Conservation (phyloP, 1,140 invertebrate genomes). For the Zaprionus taronus region DNA sequence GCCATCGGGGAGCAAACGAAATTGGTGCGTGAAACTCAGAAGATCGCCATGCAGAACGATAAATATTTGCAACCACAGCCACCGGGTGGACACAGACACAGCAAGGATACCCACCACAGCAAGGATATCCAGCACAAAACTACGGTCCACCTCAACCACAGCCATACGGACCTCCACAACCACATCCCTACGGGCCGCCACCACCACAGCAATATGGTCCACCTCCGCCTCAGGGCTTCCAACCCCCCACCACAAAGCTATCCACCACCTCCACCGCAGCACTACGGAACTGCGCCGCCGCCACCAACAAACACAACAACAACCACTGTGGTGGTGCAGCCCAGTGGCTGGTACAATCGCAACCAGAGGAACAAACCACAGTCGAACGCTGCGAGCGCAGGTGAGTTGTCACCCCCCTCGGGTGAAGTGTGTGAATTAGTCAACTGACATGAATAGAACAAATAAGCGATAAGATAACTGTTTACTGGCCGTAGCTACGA, state of each 20-base stretch:
- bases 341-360: conserved; percentile 38
- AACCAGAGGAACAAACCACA: conserved; percentile 60
- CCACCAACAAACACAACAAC: conserved; percentile 1
- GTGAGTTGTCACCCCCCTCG: conserved; percentile 25
- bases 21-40: background rate
- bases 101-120: conserved; percentile 17
- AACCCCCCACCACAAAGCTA: background rate
- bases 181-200: conserved; percentile 17
- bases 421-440: conserved; percentile 10
- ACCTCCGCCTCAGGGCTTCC: conserved; percentile 12
- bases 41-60: conserved; percentile 35
- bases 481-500: background rate
- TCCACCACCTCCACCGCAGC: conserved; percentile 5
- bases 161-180: background rate
- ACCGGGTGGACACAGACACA: conserved; percentile 11
- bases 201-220: conserved; percentile 17
- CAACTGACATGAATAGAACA: conserved; percentile 26
- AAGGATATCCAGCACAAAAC: conserved; percentile 31
- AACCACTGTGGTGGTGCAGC: conserved; percentile 21
- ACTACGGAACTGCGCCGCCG: background rate
- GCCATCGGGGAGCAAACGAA: background rate
- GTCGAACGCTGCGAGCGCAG: conserved; percentile 44
- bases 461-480: conserved; percentile 29
- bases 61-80: conserved; percentile 31
- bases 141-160: conserved; percentile 37